Percentiles rank a stretch among this genome's conserved stretches.
Conservation (phyloP, 2,888 invertebrate genomes). For the Cheilosia pagana region DNA sequence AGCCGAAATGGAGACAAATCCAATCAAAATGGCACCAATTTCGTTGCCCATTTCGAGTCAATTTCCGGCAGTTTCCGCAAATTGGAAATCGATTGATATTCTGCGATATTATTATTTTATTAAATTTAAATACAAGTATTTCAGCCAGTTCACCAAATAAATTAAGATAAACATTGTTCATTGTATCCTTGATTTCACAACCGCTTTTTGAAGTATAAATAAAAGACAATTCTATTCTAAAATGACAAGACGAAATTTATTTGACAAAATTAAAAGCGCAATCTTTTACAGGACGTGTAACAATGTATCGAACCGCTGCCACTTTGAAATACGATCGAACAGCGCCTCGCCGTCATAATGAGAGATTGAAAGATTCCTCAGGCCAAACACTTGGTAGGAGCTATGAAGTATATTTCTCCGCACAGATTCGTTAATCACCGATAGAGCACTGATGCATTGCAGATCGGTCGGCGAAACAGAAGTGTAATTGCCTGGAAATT, state of each 20-base stretch:
- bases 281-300: conserved; percentile 66
- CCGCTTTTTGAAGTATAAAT: conserved; percentile 39
- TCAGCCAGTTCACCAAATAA: conserved; percentile 60
- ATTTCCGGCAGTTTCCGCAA: conserved; percentile 88
- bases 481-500: conserved; percentile 79
- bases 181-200: conserved; percentile 27
- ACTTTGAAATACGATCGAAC: conserved; percentile 76
- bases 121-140: conserved; percentile 39
- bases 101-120: conserved; percentile 36
- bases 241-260: conserved; percentile 50
- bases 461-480: conserved; percentile 72
- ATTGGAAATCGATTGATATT: conserved; percentile 86
- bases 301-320: conserved; percentile 77
- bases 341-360: conserved; percentile 76
- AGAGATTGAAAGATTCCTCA: conserved; percentile 74
- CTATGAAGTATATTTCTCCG: conserved; percentile 77
- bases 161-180: conserved; percentile 59
- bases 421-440: conserved; percentile 79
- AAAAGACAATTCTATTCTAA: conserved; percentile 28
- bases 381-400: conserved; percentile 75
- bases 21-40: conserved; percentile 80
- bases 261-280: conserved; percentile 25
- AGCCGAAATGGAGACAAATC: conserved; percentile 80
- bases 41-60: conserved; percentile 81
- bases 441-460: conserved; percentile 76